Percentiles rank a stretch among this genome's conserved stretches.
phyloP scores from a whole-genome alignment of 2,888 invertebrate species.

The Drosophila maculinotata region DNA sequence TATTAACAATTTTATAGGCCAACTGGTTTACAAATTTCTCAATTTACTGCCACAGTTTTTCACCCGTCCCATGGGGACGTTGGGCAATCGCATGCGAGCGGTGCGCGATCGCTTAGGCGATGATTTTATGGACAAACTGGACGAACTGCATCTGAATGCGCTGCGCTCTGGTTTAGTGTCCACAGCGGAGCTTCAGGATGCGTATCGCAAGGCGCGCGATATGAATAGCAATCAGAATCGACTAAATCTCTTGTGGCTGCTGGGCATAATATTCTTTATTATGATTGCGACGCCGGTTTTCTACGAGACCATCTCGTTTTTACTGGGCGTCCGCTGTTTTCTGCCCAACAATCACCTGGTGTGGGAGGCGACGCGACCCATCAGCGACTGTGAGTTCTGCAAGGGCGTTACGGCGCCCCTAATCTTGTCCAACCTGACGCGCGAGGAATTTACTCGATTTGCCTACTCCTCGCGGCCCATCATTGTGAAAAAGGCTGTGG shows the following conservation, averaged over 20 bases:
- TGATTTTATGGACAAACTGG: conserved; percentile 77
- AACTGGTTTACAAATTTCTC: not conserved
- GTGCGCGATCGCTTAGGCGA: conserved; percentile 75
- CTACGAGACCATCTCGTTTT: conserved; percentile 82
- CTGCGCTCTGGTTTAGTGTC: conserved; percentile 82
- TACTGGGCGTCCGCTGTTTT: conserved; percentile 89
- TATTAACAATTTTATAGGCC: not conserved
- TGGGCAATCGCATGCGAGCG: conserved; percentile 61
- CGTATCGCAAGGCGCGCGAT: conserved; percentile 80
- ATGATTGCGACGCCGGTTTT: conserved; percentile 83
- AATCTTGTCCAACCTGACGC: conserved; percentile 89
- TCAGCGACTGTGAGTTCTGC: conserved; percentile 93
- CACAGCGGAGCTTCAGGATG: conserved; percentile 81
- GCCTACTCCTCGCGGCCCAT: conserved; percentile 93
- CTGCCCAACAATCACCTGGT: conserved; percentile 93
- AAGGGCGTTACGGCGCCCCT: conserved; percentile 88
- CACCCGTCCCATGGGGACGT: conserved; percentile 77
- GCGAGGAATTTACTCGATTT: conserved; percentile 89
- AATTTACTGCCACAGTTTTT: conserved; percentile 68
- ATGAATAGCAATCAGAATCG: conserved; percentile 73
- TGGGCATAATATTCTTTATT: conserved; percentile 82
- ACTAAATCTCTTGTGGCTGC: conserved; percentile 78
- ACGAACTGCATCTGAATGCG: conserved; percentile 81
- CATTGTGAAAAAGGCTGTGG: conserved; percentile 90
- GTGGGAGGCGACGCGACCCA: conserved; percentile 94